Evolutionary conservation across 1,140 invertebrate species (phyloP).

Genomic region (Teleopsis dalmanni): DNA sequence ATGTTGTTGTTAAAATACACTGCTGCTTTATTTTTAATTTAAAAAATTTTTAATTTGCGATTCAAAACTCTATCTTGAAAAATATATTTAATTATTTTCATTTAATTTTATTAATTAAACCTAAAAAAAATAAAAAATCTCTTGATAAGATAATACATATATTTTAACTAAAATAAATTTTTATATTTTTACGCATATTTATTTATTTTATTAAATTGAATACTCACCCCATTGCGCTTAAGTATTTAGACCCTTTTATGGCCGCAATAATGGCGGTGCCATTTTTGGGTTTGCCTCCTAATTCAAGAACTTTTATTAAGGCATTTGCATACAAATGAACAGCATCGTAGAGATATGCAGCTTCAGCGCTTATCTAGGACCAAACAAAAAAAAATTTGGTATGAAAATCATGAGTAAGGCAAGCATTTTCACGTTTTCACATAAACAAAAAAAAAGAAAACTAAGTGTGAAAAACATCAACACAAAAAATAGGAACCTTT

Average conservation of each 20-base stretch:
- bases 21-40: too few relatives aligned
- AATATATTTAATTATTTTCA: too few relatives aligned
- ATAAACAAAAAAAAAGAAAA: conserved; percentile 1
- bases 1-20: too few relatives aligned
- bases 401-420: background rate
- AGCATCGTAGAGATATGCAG: conserved; percentile 86
- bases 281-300: conserved; percentile 58
- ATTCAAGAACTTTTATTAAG: conserved; percentile 58
- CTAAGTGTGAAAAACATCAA: background rate
- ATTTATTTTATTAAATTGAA: background rate
- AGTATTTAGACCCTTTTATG: conserved; percentile 68
- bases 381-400: background rate
- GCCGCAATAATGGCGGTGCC: conserved; percentile 63
- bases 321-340: conserved; percentile 76
- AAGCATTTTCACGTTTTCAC: too few relatives aligned
- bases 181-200: background rate
- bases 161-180: background rate
- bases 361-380: conserved; percentile 71
- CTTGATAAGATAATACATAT: conserved; percentile 1
- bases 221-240: conserved; percentile 76
- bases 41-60: too few relatives aligned
- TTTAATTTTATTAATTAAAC: too few relatives aligned
- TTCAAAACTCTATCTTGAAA: too few relatives aligned
- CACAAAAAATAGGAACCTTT: background rate
- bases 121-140: too few relatives aligned